Conservation (phyloP, 2,113 vertebrate species). For the Gadus macrocephalus region DNA sequence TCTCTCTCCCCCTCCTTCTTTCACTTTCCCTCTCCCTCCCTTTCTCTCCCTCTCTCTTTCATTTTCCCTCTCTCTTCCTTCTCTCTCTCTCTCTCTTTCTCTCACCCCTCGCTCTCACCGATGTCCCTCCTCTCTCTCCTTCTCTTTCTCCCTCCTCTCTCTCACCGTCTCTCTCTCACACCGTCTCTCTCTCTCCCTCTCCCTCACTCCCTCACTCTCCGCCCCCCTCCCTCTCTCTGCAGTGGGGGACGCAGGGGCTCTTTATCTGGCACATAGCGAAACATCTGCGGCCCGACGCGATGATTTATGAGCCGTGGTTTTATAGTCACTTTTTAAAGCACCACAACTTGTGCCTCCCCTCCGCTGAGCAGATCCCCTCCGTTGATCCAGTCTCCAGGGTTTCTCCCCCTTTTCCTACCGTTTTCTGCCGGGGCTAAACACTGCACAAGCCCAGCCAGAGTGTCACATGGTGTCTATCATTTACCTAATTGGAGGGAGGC, state of each 20-base stretch:
- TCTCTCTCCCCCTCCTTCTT: too few relatives aligned
- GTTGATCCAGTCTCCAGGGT: too few relatives aligned
- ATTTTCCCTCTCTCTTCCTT: too few relatives aligned
- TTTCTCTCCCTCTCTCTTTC: too few relatives aligned
- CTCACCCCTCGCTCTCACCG: too few relatives aligned
- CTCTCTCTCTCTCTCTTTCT: background rate
- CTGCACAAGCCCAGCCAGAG: constrained; percentile 33
- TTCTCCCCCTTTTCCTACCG: constrained; percentile 11
- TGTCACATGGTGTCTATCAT: constrained; percentile 56
- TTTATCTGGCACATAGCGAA: constrained; percentile 47
- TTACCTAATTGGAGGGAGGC: constrained; percentile 53
- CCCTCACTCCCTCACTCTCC: constrained; percentile 4
- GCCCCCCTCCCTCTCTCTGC: background rate
- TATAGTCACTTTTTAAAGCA: constrained; percentile 59
- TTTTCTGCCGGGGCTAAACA: constrained; percentile 46
- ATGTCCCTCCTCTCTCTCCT: too few relatives aligned
- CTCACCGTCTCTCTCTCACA: too few relatives aligned
- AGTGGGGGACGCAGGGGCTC: constrained; percentile 45
- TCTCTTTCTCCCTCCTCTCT: too few relatives aligned
- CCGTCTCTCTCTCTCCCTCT: too few relatives aligned
- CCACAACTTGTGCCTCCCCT: constrained; percentile 46
- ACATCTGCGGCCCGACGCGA: constrained; percentile 50
- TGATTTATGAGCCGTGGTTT: constrained; percentile 64
- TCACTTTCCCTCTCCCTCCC: too few relatives aligned
- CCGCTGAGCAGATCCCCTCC: too few relatives aligned